A percentile compares a stretch with the other conserved stretches of the same genome.
These are phyloP conservation scores for Pammene fasciana DNA, from an alignment of 2,888 invertebrate species.

Conservation along the genomic window DNA sequence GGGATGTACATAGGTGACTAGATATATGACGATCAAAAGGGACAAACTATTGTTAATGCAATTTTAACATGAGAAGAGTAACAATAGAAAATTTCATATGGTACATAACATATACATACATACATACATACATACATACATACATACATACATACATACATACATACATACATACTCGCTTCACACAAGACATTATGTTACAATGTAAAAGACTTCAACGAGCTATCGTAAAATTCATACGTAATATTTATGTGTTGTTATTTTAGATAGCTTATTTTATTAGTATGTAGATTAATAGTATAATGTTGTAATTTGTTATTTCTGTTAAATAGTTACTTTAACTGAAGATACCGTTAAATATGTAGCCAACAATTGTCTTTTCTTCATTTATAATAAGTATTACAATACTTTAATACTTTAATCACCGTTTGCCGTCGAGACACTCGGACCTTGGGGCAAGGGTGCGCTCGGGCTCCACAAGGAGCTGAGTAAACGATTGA, in stretches of 20 bases:
- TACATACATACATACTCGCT: not conserved
- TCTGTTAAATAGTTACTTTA: no score
- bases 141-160: not conserved
- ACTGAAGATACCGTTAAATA: no score
- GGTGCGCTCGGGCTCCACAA: no score
- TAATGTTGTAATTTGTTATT: no score
- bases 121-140: not conserved
- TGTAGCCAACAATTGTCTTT: no score
- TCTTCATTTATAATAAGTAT: no score
- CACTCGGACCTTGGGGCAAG: no score
- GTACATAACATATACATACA: no score
- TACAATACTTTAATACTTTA: no score
- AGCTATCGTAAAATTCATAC: constrained; percentile 44
- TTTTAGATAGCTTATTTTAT: not conserved
- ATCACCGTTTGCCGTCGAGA: no score
- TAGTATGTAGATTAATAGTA: no score
- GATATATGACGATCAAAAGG: not conserved
- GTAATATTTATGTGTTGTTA: constrained; percentile 4
- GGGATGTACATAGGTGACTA: not conserved
- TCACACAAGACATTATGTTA: constrained; percentile 34
- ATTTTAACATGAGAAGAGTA: constrained; percentile 28
- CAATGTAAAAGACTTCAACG: constrained; percentile 72
- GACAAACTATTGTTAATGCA: not conserved
- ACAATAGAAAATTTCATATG: constrained; percentile 13
- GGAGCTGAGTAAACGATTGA: no score